Percentiles rank a stretch among this genome's conserved stretches.
Conservation (phyloP, 2,113 vertebrate species). For the Nestor notabilis region DNA sequence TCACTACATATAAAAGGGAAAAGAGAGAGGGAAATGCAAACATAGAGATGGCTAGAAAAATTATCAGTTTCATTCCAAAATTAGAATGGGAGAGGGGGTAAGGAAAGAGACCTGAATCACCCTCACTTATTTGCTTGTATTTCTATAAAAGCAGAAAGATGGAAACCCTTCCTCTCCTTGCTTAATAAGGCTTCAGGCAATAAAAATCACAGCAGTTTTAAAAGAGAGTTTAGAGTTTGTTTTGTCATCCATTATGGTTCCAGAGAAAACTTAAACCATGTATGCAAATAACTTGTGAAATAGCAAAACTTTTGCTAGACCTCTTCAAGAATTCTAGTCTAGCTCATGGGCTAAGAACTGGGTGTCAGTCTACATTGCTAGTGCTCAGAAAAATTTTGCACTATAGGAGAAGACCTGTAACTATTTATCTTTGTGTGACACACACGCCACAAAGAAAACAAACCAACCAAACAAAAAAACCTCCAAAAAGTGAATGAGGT, state of each 20-base stretch:
- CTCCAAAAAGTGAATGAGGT: not conserved
- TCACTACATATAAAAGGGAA: not conserved
- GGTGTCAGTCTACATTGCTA: not conserved
- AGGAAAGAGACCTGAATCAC: not conserved
- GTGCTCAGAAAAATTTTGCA: not conserved
- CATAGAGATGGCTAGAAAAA: not conserved
- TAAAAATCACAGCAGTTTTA: not conserved
- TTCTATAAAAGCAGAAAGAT: not conserved
- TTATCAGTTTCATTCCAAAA: not conserved
- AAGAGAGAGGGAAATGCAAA: not conserved
- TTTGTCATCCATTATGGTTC: not conserved
- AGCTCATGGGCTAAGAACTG: not conserved
- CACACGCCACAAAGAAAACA: not conserved
- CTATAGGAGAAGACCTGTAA: not conserved
- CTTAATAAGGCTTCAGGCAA: not conserved
- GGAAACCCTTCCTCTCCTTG: not conserved
- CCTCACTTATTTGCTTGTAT: not conserved
- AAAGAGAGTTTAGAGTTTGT: not conserved
- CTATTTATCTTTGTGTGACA: not conserved
- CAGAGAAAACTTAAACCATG: not conserved
- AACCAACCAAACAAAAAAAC: not conserved
- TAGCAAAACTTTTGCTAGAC: not conserved
- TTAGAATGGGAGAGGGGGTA: not conserved
- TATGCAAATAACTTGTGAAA: not conserved
- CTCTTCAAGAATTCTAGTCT: not conserved